These are phyloP conservation scores for Colistium nudipinnis DNA, from an alignment of 2,113 vertebrate genomes.

Conservation along the genomic window DNA sequence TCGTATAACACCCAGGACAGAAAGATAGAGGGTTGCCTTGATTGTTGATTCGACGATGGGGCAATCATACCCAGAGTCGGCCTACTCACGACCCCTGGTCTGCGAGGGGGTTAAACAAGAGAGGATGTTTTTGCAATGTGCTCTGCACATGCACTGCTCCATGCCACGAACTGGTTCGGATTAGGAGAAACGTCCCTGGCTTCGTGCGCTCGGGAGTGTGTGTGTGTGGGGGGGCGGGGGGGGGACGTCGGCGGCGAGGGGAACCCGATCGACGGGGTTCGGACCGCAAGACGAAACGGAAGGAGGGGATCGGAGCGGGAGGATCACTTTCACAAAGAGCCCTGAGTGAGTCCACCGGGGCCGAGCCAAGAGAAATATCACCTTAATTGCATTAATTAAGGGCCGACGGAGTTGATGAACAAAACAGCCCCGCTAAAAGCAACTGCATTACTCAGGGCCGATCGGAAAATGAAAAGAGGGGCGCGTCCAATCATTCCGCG, in stretches of 20 bases:
- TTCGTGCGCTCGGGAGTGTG: not conserved
- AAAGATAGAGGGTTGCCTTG: constrained; percentile 21
- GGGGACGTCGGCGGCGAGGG: constrained; percentile 55
- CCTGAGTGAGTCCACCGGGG: constrained; percentile 82
- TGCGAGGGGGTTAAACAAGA: constrained; percentile 23
- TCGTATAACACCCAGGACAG: not conserved
- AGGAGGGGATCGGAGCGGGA: constrained; percentile 23
- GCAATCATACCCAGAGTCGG: no score
- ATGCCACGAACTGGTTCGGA: constrained; percentile 24
- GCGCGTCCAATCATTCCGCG: constrained; percentile 57
- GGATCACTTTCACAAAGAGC: constrained; percentile 87
- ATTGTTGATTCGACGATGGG: no score
- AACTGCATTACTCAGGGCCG: constrained; percentile 53
- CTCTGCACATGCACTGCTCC: constrained; percentile 4
- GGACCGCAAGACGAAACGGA: constrained; percentile 65
- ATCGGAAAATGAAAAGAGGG: constrained; percentile 39
- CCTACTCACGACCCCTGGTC: constrained; percentile 44
- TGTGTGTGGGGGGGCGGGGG: constrained; percentile 1
- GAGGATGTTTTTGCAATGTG: not conserved
- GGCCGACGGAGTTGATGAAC: constrained; percentile 48
- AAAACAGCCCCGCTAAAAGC: constrained; percentile 66
- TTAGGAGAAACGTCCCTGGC: not conserved
- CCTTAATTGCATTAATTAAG: constrained; percentile 86
- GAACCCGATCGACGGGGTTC: constrained; percentile 62
- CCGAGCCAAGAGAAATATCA: constrained; percentile 88